A percentile compares a stretch with the other conserved stretches of the same genome.
Conservation (phyloP, 92 coral and sea anemone species). For the Phenganax subtilis region DNA sequence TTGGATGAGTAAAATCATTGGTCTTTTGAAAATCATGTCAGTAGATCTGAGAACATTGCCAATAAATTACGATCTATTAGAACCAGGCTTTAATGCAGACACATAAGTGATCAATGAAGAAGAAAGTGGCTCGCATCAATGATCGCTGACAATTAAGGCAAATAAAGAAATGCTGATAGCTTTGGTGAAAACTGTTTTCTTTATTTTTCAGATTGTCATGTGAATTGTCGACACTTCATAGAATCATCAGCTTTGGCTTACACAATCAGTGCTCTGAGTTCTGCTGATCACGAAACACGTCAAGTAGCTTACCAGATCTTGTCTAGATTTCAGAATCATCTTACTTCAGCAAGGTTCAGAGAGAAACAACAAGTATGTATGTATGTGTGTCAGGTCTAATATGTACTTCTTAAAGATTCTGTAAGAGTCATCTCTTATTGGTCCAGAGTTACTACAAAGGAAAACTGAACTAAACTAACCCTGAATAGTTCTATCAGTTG, state of each 20-base stretch:
- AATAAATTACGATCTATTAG: too few relatives aligned
- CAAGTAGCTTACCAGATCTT: constrained; percentile 90
- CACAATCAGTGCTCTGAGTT: constrained; percentile 70
- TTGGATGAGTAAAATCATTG: too few relatives aligned
- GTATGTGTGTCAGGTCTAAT: too few relatives aligned
- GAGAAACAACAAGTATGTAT: constrained; percentile 71
- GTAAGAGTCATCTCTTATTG: neutral
- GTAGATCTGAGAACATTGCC: too few relatives aligned
- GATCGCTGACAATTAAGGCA: neutral
- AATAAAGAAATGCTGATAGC: neutral
- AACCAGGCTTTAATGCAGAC: too few relatives aligned
- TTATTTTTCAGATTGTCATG: constrained; percentile 57
- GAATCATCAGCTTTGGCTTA: constrained; percentile 77
- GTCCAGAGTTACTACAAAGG: neutral
- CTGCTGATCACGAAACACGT: constrained; percentile 77
- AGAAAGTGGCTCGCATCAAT: neutral
- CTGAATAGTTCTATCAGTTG: neutral
- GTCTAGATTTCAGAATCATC: constrained; percentile 61
- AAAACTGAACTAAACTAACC: neutral
- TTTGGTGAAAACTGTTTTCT: neutral
- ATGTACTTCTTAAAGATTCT: neutral
- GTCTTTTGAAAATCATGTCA: too few relatives aligned
- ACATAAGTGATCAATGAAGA: too few relatives aligned
- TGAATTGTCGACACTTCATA: constrained; percentile 80
- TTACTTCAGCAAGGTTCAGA: constrained; percentile 68